Percentiles rank a stretch among this genome's conserved stretches.
Evolutionary conservation across 2,113 vertebrate genomes (phyloP).

Genomic region (Butorides virescens): DNA sequence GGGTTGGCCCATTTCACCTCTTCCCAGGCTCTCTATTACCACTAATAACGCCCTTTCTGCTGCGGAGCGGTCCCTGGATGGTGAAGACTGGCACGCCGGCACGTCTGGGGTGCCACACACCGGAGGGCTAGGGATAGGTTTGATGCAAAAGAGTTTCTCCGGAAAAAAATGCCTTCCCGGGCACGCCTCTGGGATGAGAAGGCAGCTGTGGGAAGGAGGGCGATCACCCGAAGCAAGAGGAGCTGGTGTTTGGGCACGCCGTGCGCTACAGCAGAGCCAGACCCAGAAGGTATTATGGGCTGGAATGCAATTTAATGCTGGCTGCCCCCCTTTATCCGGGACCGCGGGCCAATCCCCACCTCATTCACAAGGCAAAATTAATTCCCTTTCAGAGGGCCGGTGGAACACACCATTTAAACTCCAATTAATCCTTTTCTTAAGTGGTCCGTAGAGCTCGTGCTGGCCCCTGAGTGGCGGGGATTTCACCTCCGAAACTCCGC

Average conservation of each 20-base stretch:
- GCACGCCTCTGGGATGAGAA: not conserved
- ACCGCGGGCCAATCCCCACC: not conserved
- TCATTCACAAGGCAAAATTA: conserved; percentile 16
- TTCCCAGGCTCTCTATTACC: not conserved
- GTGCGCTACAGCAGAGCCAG: accelerated
- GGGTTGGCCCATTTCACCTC: not conserved
- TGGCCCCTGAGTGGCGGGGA: not conserved
- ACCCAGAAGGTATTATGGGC: not conserved
- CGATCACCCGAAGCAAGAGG: not conserved
- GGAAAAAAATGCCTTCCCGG: not conserved
- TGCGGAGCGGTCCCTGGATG: not conserved
- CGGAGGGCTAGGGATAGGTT: not conserved
- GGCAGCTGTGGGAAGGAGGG: not conserved
- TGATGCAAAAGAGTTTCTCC: not conserved
- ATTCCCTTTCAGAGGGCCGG: not conserved
- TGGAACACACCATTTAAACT: conserved; percentile 23
- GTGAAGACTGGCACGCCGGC: not conserved
- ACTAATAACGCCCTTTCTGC: not conserved
- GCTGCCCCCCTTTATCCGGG: not conserved
- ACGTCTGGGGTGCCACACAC: not conserved
- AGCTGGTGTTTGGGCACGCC: not conserved
- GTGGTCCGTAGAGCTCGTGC: not conserved
- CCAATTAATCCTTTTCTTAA: conserved; percentile 49
- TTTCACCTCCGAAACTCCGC: not conserved
- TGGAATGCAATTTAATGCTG: conserved; percentile 10